A percentile compares a stretch with the other conserved stretches of the same genome.
These are phyloP conservation scores for Silurus asotus DNA, from an alignment of 2,113 vertebrate genomes.

Conservation along the genomic window DNA sequence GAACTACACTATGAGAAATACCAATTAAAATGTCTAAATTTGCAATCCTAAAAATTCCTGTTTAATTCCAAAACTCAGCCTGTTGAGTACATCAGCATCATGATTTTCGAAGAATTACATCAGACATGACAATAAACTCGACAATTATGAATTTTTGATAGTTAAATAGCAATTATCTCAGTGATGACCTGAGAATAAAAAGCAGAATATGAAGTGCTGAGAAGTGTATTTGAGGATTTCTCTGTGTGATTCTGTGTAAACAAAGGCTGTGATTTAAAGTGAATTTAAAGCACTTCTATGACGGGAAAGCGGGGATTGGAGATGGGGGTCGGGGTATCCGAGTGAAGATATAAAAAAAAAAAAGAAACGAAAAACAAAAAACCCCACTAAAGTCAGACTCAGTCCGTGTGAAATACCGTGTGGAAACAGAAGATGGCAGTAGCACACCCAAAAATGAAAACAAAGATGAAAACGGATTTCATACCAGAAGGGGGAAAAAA, in stretches of 20 bases:
- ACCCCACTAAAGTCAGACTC: not conserved
- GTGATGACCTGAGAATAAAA: constrained; percentile 22
- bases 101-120: not conserved
- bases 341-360: not conserved
- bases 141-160: not conserved
- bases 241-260: constrained; percentile 1
- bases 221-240: not conserved
- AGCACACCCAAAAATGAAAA: constrained; percentile 4
- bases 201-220: constrained; percentile 25
- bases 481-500: not conserved
- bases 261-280: constrained; percentile 7
- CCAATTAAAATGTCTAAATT: constrained; percentile 19
- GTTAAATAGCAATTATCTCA: constrained; percentile 27
- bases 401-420: constrained; percentile 18
- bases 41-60: constrained; percentile 15
- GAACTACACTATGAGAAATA: constrained; percentile 3
- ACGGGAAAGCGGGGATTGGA: not conserved
- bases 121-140: not conserved
- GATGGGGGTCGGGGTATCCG: not conserved
- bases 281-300: constrained; percentile 25
- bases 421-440: constrained; percentile 52
- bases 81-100: constrained; percentile 6
- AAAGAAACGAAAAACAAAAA: too few species aligned
- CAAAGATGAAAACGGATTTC: not conserved
- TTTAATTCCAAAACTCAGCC: constrained; percentile 13